Evolutionary conservation across 2,113 vertebrate species (phyloP).

Genomic region (Pionites leucogaster): DNA sequence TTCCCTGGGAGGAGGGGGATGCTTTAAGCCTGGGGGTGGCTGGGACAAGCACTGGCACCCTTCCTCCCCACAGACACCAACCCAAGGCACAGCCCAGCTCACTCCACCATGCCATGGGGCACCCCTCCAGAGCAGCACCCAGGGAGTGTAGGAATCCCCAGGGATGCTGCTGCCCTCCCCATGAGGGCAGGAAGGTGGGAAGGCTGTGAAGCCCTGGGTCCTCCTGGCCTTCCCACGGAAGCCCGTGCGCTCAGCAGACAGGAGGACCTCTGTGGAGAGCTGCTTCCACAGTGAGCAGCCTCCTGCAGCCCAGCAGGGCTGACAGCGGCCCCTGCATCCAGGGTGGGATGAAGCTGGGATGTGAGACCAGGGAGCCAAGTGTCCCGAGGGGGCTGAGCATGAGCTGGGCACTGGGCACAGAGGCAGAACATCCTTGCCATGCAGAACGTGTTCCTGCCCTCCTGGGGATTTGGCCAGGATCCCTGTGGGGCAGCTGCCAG

Average conservation of each 20-base stretch:
- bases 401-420: background rate
- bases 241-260: constrained; percentile 10
- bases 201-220: background rate
- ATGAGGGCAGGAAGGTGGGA: background rate
- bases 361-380: background rate
- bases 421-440: background rate
- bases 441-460: background rate
- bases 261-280: background rate
- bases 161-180: fast-evolving
- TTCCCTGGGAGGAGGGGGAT: constrained; percentile 75
- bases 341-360: background rate
- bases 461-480: background rate
- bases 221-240: constrained; percentile 21
- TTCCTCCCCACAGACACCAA: background rate
- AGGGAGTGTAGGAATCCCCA: background rate
- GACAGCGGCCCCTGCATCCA: fast-evolving
- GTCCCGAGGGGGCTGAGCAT: background rate
- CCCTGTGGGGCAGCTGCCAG: background rate
- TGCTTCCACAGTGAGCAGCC: constrained; percentile 4
- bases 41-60: fast-evolving
- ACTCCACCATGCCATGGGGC: fast-evolving
- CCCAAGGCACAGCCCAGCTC: background rate
- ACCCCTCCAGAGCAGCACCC: fast-evolving
- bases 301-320: background rate
- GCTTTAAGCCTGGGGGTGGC: background rate